Percentiles rank a stretch among this genome's conserved stretches.
These are phyloP conservation scores for Mythimna ferrago DNA, from an alignment of 2,888 invertebrate species.

Conservation along the genomic window DNA sequence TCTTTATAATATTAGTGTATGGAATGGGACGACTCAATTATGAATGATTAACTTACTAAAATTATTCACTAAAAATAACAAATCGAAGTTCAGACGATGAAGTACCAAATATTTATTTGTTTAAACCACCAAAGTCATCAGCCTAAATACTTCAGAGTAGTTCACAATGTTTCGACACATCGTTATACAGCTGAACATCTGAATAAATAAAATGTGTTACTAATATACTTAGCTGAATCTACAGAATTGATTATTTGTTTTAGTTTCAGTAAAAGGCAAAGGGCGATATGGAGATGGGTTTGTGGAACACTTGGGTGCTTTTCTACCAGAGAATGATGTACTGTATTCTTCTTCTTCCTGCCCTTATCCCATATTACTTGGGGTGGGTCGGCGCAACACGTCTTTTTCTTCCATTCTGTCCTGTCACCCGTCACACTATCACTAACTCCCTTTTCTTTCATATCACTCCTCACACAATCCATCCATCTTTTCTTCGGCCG, in stretches of 20 bases:
- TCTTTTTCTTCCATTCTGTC: no score
- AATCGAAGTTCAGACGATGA: neutral
- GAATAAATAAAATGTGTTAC: constrained; percentile 36
- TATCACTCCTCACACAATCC: no score
- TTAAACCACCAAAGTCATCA: neutral
- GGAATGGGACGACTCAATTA: neutral
- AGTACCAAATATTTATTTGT: neutral
- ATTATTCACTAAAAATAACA: neutral
- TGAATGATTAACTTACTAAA: neutral
- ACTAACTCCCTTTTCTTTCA: no score
- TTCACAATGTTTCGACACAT: constrained; percentile 38
- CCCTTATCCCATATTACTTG: no score
- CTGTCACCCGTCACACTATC: no score
- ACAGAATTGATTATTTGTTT: neutral
- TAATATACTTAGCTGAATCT: neutral
- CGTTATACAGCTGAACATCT: constrained; percentile 34
- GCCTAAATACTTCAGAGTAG: constrained; percentile 2
- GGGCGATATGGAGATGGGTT: constrained; percentile 9
- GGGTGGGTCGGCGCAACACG: no score
- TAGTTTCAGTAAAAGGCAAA: neutral
- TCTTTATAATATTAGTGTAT: no score
- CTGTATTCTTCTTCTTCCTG: no score
- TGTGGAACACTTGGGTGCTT: neutral
- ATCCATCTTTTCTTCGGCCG: no score
- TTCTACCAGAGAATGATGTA: no score